phyloP scores from a whole-genome alignment of 2,797 vertebrate species.

The Silurus lanzhouensis region DNA sequence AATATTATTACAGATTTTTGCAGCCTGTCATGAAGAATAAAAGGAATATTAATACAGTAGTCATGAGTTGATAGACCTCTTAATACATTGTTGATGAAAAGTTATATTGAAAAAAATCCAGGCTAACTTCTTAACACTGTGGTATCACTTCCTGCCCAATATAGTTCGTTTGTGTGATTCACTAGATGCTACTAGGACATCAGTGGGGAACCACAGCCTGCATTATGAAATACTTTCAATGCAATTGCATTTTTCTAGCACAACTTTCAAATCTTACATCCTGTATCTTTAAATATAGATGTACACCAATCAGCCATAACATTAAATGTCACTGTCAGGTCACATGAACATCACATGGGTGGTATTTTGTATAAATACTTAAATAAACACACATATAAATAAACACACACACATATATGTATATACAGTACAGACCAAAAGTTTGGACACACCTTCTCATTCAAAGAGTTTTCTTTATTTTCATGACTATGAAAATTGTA shows the following conservation, averaged over 20 bases:
- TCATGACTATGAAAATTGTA: too few relatives aligned
- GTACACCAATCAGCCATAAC: too few relatives aligned
- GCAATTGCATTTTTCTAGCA: neutral
- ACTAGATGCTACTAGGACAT: neutral
- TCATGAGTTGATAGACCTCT: neutral
- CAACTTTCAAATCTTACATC: neutral
- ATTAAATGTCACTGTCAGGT: too few relatives aligned
- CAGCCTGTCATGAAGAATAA: neutral
- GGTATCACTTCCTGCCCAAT: neutral
- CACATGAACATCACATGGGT: too few relatives aligned
- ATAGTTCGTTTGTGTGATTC: neutral
- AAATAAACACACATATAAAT: too few relatives aligned
- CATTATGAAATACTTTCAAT: neutral
- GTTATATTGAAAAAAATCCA: neutral
- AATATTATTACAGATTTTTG: neutral
- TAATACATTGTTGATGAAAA: neutral
- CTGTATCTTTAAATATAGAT: neutral
- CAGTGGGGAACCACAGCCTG: neutral
- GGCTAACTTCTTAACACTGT: neutral
- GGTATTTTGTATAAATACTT: too few relatives aligned
- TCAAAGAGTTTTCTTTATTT: too few relatives aligned
- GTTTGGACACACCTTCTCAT: too few relatives aligned
- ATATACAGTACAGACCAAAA: too few relatives aligned
- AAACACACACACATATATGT: too few relatives aligned
- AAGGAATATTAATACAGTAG: neutral